phyloP scores from a whole-genome alignment of 2,888 invertebrate genomes.

The Trisateles emortualis region DNA sequence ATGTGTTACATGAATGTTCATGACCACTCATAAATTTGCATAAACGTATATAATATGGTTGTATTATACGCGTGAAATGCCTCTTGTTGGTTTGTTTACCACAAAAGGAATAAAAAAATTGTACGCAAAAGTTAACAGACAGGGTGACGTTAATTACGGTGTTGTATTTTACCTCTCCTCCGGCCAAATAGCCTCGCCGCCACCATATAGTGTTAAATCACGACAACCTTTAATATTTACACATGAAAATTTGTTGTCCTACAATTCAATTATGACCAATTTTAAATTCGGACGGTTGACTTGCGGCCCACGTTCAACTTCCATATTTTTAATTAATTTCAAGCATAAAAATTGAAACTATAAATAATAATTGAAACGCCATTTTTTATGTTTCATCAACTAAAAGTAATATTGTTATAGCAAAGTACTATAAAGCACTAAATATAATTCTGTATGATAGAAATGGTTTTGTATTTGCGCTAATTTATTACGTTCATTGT shows the following conservation, averaged over 20 bases:
- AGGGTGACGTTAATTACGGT: constrained; percentile 42
- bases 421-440: constrained; percentile 32
- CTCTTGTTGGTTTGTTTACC: constrained; percentile 17
- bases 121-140: constrained; percentile 30
- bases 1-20: neutral
- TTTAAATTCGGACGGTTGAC: constrained; percentile 59
- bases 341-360: constrained; percentile 39
- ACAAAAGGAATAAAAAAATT: constrained; percentile 33
- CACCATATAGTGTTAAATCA: constrained; percentile 74
- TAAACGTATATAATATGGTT: constrained; percentile 8
- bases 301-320: constrained; percentile 46
- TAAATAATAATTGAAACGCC: constrained; percentile 32
- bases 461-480: constrained; percentile 51
- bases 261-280: constrained; percentile 62
- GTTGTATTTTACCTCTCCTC: constrained; percentile 59
- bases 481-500: constrained; percentile 64
- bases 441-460: constrained; percentile 33
- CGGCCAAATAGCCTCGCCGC: constrained; percentile 61
- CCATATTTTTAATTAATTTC: constrained; percentile 54
- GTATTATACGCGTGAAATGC: constrained; percentile 22
- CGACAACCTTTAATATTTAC: constrained; percentile 67
- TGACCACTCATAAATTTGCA: neutral
- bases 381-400: constrained; percentile 23
- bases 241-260: constrained; percentile 59
- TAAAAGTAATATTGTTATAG: constrained; percentile 21